Evolutionary conservation across 2,888 invertebrate genomes (phyloP).

Genomic region (Polydrusus cervinus): DNA sequence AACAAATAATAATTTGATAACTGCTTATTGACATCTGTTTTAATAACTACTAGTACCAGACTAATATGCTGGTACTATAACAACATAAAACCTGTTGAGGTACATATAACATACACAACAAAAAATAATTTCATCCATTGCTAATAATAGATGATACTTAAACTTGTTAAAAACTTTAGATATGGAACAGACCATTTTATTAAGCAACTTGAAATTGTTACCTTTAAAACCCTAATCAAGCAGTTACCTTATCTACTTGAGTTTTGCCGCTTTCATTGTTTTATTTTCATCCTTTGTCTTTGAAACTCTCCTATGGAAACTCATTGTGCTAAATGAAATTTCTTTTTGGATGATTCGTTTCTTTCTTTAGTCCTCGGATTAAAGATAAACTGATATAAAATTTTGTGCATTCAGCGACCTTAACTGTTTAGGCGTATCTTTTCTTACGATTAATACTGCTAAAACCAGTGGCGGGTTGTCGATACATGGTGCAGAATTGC

Average conservation of each 20-base stretch:
- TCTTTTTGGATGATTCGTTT: not conserved
- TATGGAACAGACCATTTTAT: not conserved
- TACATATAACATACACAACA: no score
- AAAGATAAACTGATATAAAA: constrained; percentile 8
- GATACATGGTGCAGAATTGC: no score
- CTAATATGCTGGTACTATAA: no score
- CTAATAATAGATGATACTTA: not conserved
- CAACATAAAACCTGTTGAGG: no score
- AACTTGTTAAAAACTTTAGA: constrained; percentile 2
- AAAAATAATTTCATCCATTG: not conserved
- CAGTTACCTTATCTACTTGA: not conserved
- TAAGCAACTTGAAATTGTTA: not conserved
- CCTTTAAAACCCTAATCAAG: constrained; percentile 1
- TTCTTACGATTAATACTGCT: not conserved
- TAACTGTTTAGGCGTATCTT: not conserved
- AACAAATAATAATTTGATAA: no score
- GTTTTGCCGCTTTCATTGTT: constrained; percentile 8
- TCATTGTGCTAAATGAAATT: constrained; percentile 4
- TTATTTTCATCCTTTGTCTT: constrained; percentile 8
- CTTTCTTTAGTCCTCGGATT: not conserved
- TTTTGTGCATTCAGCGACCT: not conserved
- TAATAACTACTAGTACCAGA: no score
- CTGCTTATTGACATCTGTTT: no score
- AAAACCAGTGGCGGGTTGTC: no score
- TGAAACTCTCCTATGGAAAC: not conserved